These are phyloP conservation scores for Anthopleura sola DNA, from an alignment of 64 coral and sea anemone genomes.

Conservation along the genomic window DNA sequence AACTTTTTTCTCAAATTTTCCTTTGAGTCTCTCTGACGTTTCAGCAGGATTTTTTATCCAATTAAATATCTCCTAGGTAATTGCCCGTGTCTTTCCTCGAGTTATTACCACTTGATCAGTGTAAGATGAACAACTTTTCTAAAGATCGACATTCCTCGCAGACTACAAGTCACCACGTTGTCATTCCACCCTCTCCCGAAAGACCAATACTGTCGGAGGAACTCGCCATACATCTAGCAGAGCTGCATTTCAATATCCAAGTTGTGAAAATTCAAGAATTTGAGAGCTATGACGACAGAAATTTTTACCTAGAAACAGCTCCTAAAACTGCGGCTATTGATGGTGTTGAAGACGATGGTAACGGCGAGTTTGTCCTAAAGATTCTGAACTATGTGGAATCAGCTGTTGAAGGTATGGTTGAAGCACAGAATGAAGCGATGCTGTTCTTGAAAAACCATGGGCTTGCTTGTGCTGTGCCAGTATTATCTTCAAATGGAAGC, in stretches of 20 bases:
- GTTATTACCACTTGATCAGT: no score
- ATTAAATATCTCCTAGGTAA: no score
- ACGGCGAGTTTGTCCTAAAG: not conserved
- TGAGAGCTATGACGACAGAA: not conserved
- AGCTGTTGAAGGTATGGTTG: not conserved
- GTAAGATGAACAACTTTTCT: no score
- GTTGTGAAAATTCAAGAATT: not conserved
- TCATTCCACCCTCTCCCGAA: no score
- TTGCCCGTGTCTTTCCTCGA: no score
- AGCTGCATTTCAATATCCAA: not conserved
- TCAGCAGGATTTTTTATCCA: no score
- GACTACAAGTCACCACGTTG: no score
- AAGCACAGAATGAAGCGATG: slow-evolving; percentile 8
- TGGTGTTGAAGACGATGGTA: not conserved
- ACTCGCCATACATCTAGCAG: not conserved
- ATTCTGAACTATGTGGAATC: not conserved
- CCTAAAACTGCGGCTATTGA: no score
- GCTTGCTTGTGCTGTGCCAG: not conserved
- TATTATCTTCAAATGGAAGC: not conserved
- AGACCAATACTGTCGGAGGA: no score
- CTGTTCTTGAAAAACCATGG: not conserved
- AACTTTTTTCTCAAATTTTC: no score
- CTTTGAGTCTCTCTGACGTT: no score
- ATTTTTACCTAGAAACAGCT: not conserved
- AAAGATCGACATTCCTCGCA: no score